A percentile compares a stretch with the other conserved stretches of the same genome.
Conservation (phyloP, 2,888 invertebrate genomes). For the Trachelus iudaicus region DNA sequence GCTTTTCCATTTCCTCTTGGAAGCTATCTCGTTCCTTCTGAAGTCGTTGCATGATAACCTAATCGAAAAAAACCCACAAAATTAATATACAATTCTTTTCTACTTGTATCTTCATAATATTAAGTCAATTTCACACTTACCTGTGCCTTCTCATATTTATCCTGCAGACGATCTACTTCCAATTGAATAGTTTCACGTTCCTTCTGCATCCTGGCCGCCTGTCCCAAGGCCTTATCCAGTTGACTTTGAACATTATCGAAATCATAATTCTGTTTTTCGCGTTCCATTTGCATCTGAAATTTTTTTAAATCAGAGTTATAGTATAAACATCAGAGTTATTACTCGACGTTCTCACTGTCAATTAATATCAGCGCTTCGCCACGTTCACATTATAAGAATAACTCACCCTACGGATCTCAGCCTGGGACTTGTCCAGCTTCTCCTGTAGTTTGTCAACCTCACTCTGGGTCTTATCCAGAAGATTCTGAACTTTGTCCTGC, state of each 20-base stretch:
- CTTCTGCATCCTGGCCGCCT: conserved; percentile 88
- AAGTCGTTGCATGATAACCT: conserved; percentile 80
- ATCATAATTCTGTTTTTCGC: conserved; percentile 91
- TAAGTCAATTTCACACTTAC: conserved; percentile 66
- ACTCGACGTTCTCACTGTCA: too few relatives aligned
- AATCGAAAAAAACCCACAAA: conserved; percentile 3
- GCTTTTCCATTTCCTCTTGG: conserved; percentile 82
- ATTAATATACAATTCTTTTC: conserved; percentile 6
- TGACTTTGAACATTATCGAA: conserved; percentile 92
- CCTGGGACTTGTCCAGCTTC: conserved; percentile 83
- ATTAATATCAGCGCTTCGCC: too few relatives aligned
- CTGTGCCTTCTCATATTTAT: conserved; percentile 91
- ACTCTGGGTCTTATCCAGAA: conserved; percentile 89
- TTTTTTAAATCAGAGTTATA: not conserved
- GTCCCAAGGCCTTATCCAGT: conserved; percentile 89
- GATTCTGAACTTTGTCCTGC: conserved; percentile 90
- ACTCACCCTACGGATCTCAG: conserved; percentile 84
- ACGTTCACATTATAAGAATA: not conserved
- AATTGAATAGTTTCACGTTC: conserved; percentile 87
- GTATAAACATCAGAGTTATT: too few relatives aligned
- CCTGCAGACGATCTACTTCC: conserved; percentile 86
- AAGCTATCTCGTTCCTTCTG: conserved; percentile 90
- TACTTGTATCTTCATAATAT: not conserved
- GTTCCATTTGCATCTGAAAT: conserved; percentile 84
- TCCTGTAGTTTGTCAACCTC: conserved; percentile 92